A percentile compares a stretch with the other conserved stretches of the same genome.
These are phyloP conservation scores for Hippotragus niger DNA, from an alignment of 2,113 vertebrate species.

Conservation along the genomic window DNA sequence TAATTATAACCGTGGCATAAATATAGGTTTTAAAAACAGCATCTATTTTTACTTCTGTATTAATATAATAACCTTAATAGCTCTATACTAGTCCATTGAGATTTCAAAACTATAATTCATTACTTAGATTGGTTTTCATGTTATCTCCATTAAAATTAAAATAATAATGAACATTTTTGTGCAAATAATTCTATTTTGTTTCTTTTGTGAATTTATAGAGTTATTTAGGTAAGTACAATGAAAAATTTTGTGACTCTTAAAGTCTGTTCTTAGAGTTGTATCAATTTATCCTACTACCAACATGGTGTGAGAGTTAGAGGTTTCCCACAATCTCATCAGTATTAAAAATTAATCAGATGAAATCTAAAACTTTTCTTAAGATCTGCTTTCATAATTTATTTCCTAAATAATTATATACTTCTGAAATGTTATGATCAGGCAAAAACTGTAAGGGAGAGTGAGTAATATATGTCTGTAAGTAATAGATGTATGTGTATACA, in stretches of 20 bases:
- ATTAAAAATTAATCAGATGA: constrained; percentile 34
- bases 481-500: not conserved
- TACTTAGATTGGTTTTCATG: constrained; percentile 1
- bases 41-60: not conserved
- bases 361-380: not conserved
- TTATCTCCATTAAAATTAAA: constrained; percentile 6
- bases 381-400: not conserved
- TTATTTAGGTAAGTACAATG: constrained; percentile 22
- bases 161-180: not conserved
- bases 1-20: not conserved
- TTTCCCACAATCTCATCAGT: not conserved
- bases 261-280: not conserved
- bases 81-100: not conserved
- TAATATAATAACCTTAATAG: not conserved
- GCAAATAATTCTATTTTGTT: constrained; percentile 15
- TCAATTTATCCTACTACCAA: not conserved
- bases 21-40: not conserved
- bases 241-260: not conserved
- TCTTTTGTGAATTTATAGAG: not conserved
- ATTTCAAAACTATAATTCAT: constrained; percentile 13
- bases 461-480: not conserved
- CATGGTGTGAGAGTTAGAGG: not conserved
- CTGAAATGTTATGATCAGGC: not conserved
- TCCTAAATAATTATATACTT: not conserved
- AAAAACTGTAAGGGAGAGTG: not conserved